phyloP scores from a whole-genome alignment of 2,113 vertebrate genomes.

The Tautogolabrus adspersus region DNA sequence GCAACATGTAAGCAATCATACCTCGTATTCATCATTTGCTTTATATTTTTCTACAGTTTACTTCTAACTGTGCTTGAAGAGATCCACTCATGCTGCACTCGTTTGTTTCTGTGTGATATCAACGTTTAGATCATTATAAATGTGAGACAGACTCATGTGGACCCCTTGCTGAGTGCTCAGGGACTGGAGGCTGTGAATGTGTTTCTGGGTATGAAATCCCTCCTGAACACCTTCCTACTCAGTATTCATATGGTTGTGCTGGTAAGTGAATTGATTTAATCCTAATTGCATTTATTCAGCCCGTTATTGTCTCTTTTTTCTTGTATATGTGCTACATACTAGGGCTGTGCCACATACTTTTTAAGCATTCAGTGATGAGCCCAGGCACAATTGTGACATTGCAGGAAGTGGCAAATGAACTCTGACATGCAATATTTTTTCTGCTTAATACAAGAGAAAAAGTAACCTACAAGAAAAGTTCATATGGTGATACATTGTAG shows the following conservation, averaged over 20 bases:
- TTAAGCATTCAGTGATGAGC: no score
- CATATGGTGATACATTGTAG: no score
- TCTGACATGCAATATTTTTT: no score
- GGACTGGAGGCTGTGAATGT: constrained; percentile 49
- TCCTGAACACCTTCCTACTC: background rate
- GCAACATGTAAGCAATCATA: constrained; percentile 51
- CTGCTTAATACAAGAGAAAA: no score
- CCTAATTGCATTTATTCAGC: background rate
- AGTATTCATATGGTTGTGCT: constrained; percentile 60
- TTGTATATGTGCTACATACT: no score
- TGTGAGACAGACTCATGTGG: constrained; percentile 61
- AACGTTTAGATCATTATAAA: constrained; percentile 48
- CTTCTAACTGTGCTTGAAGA: no score
- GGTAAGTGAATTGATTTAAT: constrained; percentile 44
- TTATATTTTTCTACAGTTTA: background rate
- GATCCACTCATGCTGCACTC: background rate
- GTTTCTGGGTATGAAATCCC: constrained; percentile 45
- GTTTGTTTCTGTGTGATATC: background rate
- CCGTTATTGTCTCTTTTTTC: no score
- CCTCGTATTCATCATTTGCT: background rate
- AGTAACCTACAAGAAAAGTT: no score
- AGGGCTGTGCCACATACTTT: no score
- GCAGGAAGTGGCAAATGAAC: no score
- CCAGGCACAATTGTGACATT: no score
- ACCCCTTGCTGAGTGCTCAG: constrained; percentile 48